Conservation (phyloP, 1,140 invertebrate genomes). For the Heterodera schachtii region DNA sequence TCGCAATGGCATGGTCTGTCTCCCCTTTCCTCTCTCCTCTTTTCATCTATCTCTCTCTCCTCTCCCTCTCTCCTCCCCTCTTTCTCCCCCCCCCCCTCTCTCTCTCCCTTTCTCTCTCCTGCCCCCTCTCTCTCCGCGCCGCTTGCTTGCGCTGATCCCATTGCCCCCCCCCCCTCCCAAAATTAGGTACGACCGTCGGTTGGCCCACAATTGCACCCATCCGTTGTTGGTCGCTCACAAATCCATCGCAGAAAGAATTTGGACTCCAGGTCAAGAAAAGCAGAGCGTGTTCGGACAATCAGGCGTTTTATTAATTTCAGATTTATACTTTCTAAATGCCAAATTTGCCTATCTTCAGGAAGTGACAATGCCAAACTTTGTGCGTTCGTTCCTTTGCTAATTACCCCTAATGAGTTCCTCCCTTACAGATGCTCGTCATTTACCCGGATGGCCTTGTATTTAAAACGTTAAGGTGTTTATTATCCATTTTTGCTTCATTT, state of each 20-base stretch:
- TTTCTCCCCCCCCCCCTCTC: too few species aligned
- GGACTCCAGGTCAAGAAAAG: not conserved
- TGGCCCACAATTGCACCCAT: conserved; percentile 64
- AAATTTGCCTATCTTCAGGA: conserved; percentile 65
- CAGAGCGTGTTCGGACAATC: not conserved
- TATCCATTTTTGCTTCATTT: not conserved
- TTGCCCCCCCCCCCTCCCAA: not conserved
- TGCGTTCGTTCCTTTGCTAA: not conserved
- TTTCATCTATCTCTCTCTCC: too few species aligned
- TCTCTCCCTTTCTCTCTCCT: too few species aligned
- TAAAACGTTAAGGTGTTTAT: conserved; percentile 55
- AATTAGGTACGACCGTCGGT: conserved; percentile 53
- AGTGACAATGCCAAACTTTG: conserved; percentile 59
- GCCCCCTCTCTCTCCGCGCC: not conserved
- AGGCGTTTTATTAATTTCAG: conserved; percentile 42
- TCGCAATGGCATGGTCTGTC: conserved; percentile 60
- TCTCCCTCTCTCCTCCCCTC: too few species aligned
- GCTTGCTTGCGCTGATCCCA: not conserved
- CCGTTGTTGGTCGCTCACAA: conserved; percentile 64
- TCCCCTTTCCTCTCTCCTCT: too few species aligned
- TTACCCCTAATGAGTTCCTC: too few species aligned
- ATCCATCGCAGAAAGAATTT: conserved; percentile 42
- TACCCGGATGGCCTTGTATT: conserved; percentile 64
- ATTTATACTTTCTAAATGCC: conserved; percentile 64
- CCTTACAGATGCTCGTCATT: conserved; percentile 54